Conservation (phyloP, 2,888 invertebrate genomes). For the Dichetophora obliterata region DNA sequence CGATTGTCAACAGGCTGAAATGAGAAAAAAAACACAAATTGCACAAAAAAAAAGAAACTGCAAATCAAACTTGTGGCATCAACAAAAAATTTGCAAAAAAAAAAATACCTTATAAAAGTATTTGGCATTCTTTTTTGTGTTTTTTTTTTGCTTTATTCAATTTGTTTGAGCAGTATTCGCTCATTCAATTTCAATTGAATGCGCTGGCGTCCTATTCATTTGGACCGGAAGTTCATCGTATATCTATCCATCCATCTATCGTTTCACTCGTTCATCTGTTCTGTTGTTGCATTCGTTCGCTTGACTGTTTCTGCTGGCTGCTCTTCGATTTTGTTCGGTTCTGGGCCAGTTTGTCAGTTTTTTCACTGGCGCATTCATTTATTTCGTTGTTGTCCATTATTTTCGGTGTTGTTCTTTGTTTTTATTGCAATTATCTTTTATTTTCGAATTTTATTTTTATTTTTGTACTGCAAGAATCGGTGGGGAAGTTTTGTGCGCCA, state of each 20-base stretch:
- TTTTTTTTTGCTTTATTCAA: conserved; percentile 50
- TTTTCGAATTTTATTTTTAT: neutral
- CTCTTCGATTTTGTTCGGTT: conserved; percentile 17
- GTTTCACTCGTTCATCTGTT: conserved; percentile 18
- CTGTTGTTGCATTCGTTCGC: neutral
- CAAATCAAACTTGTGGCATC: conserved; percentile 6
- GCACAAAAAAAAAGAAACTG: neutral
- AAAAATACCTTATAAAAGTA: neutral
- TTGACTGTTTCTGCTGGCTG: neutral
- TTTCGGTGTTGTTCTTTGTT: conserved; percentile 44
- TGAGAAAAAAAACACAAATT: neutral
- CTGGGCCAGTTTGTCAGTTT: conserved; percentile 39
- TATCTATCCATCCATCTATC: conserved; percentile 19
- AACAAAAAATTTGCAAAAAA: neutral
- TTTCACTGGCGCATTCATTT: conserved; percentile 39
- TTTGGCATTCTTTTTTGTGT: conserved; percentile 35
- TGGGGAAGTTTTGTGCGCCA: no score
- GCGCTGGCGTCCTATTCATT: conserved; percentile 47
- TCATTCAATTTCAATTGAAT: conserved; percentile 29
- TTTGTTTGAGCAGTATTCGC: conserved; percentile 3
- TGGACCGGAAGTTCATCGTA: conserved; percentile 50
- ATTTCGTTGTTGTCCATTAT: conserved; percentile 19
- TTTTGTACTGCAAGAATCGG: no score
- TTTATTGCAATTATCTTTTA: conserved; percentile 38
- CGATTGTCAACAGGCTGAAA: conserved; percentile 3